phyloP scores from a whole-genome alignment of 1,140 invertebrate species.

The Drosophila pruinosa region DNA sequence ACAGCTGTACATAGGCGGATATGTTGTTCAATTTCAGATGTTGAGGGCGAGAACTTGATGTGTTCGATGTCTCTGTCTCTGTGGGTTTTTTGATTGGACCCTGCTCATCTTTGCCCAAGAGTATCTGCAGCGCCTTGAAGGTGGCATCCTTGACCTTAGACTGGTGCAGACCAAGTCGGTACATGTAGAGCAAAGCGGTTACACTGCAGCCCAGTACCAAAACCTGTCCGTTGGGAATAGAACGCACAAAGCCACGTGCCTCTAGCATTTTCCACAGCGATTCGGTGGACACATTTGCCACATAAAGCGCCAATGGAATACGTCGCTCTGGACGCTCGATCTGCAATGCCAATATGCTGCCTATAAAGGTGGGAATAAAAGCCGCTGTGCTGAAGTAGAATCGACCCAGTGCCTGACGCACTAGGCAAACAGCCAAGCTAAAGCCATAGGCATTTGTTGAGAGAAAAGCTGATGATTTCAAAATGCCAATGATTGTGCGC shows the following conservation, averaged over 20 bases:
- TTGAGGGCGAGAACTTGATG: constrained; percentile 2
- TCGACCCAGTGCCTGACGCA: constrained; percentile 86
- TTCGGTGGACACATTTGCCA: constrained; percentile 92
- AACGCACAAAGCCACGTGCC: constrained; percentile 85
- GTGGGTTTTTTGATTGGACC: constrained; percentile 47
- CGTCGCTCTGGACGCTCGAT: constrained; percentile 89
- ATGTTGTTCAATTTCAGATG: constrained; percentile 36
- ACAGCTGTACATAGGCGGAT: constrained; percentile 43
- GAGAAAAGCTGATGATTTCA: constrained; percentile 90
- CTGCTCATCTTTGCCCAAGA: constrained; percentile 86
- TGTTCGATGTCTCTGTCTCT: neutral
- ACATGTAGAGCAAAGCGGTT: constrained; percentile 85
- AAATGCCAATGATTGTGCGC: constrained; percentile 86
- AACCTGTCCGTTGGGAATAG: constrained; percentile 87
- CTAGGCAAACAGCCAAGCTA: constrained; percentile 87
- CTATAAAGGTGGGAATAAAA: constrained; percentile 88
- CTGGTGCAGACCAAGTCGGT: constrained; percentile 83
- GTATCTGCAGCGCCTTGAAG: constrained; percentile 86
- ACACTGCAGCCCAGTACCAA: constrained; percentile 86
- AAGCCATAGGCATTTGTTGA: constrained; percentile 89
- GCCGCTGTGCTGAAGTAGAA: constrained; percentile 88
- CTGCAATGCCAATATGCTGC: constrained; percentile 87
- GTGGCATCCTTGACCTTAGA: constrained; percentile 84
- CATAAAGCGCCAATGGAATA: constrained; percentile 88
- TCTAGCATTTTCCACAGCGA: constrained; percentile 89